Evolutionary conservation across 2,797 vertebrate species (phyloP).

Genomic region (Monodelphis domestica): DNA sequence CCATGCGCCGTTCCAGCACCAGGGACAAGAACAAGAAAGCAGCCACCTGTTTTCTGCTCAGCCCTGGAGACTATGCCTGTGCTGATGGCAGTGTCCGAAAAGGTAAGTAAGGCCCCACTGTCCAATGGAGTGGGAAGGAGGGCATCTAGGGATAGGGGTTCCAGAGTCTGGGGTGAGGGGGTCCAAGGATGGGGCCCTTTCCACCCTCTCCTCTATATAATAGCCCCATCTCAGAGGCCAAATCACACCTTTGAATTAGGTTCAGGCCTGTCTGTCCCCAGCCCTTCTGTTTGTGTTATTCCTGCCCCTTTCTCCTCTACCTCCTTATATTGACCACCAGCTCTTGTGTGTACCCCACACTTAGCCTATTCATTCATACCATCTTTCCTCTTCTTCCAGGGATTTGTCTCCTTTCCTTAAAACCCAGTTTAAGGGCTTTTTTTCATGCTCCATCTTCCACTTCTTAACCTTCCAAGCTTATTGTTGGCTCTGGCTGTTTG

Average conservation of each 20-base stretch:
- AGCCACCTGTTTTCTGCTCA: constrained; percentile 93
- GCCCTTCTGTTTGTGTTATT: background rate
- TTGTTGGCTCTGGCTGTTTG: background rate
- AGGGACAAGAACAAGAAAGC: constrained; percentile 93
- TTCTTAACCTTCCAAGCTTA: background rate
- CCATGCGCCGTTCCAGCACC: constrained; percentile 88
- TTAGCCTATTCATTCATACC: too few species aligned
- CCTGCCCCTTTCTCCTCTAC: background rate
- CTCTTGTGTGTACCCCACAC: background rate
- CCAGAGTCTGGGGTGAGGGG: constrained; percentile 36
- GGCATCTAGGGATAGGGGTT: constrained; percentile 22
- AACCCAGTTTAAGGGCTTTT: background rate
- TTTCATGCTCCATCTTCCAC: background rate
- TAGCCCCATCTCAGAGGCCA: background rate
- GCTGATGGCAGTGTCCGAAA: constrained; percentile 89
- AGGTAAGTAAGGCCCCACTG: constrained; percentile 83
- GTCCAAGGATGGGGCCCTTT: constrained; percentile 50
- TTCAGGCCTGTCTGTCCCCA: background rate
- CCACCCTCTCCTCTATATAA: constrained; percentile 55
- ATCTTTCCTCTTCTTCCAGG: too few species aligned
- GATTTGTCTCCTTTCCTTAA: background rate
- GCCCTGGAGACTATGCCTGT: constrained; percentile 90
- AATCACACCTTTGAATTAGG: background rate
- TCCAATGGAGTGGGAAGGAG: constrained; percentile 26
- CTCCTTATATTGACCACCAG: background rate